phyloP scores from a whole-genome alignment of 2,797 vertebrate species.

The Neosilurus hyrtlii region DNA sequence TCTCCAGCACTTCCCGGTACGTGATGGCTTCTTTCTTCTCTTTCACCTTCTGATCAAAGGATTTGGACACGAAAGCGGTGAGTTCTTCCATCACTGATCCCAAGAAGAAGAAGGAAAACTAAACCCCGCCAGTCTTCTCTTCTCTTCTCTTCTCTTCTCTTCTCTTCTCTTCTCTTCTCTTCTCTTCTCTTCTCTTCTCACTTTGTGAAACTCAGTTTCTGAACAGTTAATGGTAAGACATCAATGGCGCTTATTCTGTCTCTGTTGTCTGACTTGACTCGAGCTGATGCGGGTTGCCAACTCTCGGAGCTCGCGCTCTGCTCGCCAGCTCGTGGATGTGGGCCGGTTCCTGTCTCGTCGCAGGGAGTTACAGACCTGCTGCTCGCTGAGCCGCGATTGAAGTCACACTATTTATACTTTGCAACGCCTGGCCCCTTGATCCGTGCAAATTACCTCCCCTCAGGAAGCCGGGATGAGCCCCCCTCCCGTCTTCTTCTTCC shows the following conservation, averaged over 20 bases:
- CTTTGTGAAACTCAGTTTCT: constrained; percentile 70
- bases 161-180: constrained; percentile 32
- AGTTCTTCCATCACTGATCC: constrained; percentile 93
- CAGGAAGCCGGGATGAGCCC: constrained; percentile 82
- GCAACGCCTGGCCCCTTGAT: constrained; percentile 91
- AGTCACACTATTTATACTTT: constrained; percentile 99
- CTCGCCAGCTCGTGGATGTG: constrained; percentile 70
- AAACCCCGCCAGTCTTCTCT: constrained; percentile 33
- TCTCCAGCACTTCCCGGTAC: constrained; percentile 94
- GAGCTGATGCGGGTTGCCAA: constrained; percentile 73
- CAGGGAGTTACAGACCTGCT: constrained; percentile 83
- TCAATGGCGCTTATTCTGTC: constrained; percentile 73
- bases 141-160: neutral
- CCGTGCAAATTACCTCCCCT: constrained; percentile 93
- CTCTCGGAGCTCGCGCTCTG: constrained; percentile 49
- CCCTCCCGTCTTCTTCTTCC: constrained; percentile 61
- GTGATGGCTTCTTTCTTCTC: constrained; percentile 97
- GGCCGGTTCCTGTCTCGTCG: constrained; percentile 78
- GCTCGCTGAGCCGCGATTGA: constrained; percentile 81
- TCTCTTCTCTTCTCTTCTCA: constrained; percentile 58
- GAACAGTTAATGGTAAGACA: constrained; percentile 80
- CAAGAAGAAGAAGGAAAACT: constrained; percentile 46
- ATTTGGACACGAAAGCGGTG: constrained; percentile 97
- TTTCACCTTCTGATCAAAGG: constrained; percentile 98
- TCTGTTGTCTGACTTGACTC: neutral